Evolutionary conservation across 2,888 invertebrate genomes (phyloP).

Genomic region (Himalopsyche anomala): DNA sequence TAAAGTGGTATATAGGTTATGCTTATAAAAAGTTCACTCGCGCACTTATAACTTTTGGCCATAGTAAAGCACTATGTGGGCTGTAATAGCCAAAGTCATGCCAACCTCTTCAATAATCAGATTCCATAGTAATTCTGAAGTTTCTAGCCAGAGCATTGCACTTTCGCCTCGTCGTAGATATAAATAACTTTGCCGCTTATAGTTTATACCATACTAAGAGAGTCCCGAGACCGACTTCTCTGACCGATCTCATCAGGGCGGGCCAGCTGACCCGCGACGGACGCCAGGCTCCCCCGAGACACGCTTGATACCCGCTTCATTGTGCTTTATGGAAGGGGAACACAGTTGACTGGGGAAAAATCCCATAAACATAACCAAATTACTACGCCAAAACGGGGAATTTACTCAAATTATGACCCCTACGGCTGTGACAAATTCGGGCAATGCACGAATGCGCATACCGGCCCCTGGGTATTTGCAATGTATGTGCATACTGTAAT

Average conservation of each 20-base stretch:
- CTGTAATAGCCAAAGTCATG: too few species aligned
- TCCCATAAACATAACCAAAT: conserved; percentile 28
- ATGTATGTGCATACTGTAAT: background rate
- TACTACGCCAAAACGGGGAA: conserved; percentile 19
- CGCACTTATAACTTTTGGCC: too few species aligned
- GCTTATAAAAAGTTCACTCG: too few species aligned
- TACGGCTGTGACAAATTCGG: conserved; percentile 19
- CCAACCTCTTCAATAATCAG: background rate
- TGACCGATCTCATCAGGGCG: conserved; percentile 20
- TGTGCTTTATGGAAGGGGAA: conserved; percentile 49
- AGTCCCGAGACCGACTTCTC: conserved; percentile 16
- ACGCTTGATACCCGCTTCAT: conserved; percentile 17
- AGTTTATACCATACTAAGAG: background rate
- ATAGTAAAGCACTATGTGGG: too few species aligned
- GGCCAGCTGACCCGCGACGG: conserved; percentile 19
- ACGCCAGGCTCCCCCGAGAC: conserved; percentile 36
- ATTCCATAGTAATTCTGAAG: background rate
- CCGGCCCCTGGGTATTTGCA: background rate
- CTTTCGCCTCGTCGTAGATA: background rate
- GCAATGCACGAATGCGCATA: background rate
- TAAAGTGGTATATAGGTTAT: too few species aligned
- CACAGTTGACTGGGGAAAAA: conserved; percentile 7
- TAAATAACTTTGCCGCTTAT: conserved; percentile 17
- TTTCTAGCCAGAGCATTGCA: background rate
- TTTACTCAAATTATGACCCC: conserved; percentile 16